Percentiles rank a stretch among this genome's conserved stretches.
These are phyloP conservation scores for Pardosa pseudoannulata DNA, from an alignment of 2,888 invertebrate species.

Conservation along the genomic window DNA sequence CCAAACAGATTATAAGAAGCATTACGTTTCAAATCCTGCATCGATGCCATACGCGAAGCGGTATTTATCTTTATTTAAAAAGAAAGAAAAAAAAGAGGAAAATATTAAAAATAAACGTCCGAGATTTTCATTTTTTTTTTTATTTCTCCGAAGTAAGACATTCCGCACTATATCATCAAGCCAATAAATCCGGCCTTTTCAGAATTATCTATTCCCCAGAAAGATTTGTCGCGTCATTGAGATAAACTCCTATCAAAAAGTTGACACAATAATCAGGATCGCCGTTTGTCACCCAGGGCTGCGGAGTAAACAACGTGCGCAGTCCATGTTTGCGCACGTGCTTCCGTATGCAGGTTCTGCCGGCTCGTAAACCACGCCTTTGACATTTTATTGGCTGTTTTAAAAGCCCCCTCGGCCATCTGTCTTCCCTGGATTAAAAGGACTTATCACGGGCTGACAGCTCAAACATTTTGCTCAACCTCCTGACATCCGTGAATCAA, in stretches of 20 bases:
- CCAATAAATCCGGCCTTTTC: constrained; percentile 6
- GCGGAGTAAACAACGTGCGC: constrained; percentile 51
- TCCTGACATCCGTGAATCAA: constrained; percentile 55
- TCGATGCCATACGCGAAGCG: too few relatives aligned
- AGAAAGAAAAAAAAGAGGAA: too few relatives aligned
- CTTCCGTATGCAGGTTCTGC: constrained; percentile 55
- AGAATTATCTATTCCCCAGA: constrained; percentile 3
- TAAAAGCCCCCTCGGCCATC: constrained; percentile 51
- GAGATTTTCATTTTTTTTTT: too few relatives aligned
- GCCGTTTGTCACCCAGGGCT: constrained; percentile 3
- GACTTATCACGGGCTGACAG: constrained; percentile 37
- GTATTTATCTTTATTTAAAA: too few relatives aligned
- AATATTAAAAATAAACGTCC: too few relatives aligned
- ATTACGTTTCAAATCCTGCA: too few relatives aligned
- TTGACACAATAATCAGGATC: constrained; percentile 12
- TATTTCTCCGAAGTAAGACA: too few relatives aligned
- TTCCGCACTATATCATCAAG: background rate
- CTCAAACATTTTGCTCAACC: constrained; percentile 55
- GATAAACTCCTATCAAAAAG: constrained; percentile 15
- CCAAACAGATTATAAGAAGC: too few relatives aligned
- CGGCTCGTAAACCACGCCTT: constrained; percentile 61
- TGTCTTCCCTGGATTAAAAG: constrained; percentile 47
- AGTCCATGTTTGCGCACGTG: constrained; percentile 33
- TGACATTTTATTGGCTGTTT: constrained; percentile 65
- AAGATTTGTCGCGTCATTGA: constrained; percentile 17